A percentile compares a stretch with the other conserved stretches of the same genome.
Conservation (phyloP, 2,113 vertebrate species). For the Cryptoleucopteryx plumbea region DNA sequence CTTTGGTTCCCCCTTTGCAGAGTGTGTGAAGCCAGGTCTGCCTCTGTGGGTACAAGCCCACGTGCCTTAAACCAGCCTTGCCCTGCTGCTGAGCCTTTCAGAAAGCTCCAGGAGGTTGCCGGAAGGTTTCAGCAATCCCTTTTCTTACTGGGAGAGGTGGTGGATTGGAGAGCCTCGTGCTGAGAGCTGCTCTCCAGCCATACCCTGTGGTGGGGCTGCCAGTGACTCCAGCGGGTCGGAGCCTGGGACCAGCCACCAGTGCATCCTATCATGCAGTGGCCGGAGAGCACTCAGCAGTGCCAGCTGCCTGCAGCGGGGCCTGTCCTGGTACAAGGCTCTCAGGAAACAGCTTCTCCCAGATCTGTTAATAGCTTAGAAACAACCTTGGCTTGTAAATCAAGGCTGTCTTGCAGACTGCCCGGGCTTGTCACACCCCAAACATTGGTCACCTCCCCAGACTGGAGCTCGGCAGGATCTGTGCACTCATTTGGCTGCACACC, state of each 20-base stretch:
- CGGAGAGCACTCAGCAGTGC: not conserved
- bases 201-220: not conserved
- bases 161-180: not conserved
- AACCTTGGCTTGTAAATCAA: not conserved
- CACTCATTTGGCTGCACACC: accelerated
- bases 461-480: not conserved
- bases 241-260: not conserved
- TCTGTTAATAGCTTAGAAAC: not conserved
- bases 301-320: not conserved
- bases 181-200: not conserved
- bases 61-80: not conserved
- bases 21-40: not conserved
- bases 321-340: not conserved
- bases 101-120: not conserved
- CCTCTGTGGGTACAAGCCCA: not conserved
- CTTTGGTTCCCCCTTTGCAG: not conserved
- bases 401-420: not conserved
- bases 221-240: no score
- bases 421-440: not conserved
- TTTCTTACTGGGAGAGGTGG: accelerated
- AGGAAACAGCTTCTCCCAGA: not conserved
- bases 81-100: not conserved
- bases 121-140: not conserved
- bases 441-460: not conserved
- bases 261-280: accelerated